Conservation (phyloP, 2,113 vertebrate species). For the Caloenas nicobarica region DNA sequence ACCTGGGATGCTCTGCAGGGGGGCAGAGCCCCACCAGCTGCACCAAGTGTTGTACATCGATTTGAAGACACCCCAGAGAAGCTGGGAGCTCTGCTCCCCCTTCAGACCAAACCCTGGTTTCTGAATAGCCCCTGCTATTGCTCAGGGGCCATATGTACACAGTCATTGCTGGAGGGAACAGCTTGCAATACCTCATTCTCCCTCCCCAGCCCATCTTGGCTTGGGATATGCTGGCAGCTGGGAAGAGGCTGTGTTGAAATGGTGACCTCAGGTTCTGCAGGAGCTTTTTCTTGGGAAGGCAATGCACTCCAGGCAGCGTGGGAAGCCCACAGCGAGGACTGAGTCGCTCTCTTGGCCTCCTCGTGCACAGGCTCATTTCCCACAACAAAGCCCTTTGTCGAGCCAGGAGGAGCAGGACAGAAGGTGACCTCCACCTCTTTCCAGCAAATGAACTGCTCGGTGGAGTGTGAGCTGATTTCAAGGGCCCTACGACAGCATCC, state of each 20-base stretch:
- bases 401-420: background rate
- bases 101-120: background rate
- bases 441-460: background rate
- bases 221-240: background rate
- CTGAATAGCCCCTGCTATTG: background rate
- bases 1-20: background rate
- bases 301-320: accelerated
- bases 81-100: background rate
- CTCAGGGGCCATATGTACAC: accelerated
- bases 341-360: background rate
- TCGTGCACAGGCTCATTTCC: accelerated
- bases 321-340: background rate
- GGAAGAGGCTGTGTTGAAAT: background rate
- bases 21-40: background rate
- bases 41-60: background rate
- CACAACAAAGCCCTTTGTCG: background rate
- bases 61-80: background rate
- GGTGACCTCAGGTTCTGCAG: background rate
- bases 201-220: background rate
- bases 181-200: background rate
- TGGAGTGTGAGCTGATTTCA: background rate
- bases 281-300: background rate
- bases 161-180: background rate
- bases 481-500: background rate
- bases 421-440: background rate